Percentiles rank a stretch among this genome's conserved stretches.
These are phyloP conservation scores for Philotrypesis tridentata DNA, from an alignment of 1,140 invertebrate species.

Conservation along the genomic window DNA sequence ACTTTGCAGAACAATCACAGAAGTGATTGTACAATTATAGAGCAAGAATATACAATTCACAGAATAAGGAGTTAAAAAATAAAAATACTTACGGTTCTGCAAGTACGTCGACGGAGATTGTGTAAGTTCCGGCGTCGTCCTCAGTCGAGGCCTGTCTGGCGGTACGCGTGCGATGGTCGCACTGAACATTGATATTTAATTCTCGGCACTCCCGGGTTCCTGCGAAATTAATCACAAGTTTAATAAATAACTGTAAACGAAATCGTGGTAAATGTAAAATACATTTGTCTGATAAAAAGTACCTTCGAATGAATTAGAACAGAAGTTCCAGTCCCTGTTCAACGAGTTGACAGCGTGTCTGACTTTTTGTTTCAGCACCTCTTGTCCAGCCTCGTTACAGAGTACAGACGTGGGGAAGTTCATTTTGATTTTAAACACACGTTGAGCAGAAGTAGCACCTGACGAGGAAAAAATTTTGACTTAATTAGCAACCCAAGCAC, in stretches of 20 bases:
- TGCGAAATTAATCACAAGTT: constrained; percentile 45
- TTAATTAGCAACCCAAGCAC: not conserved
- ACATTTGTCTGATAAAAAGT: constrained; percentile 49
- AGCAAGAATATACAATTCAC: not conserved
- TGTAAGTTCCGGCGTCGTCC: constrained; percentile 84
- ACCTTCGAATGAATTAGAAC: constrained; percentile 90
- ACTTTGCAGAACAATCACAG: constrained; percentile 11
- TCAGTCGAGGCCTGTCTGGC: constrained; percentile 69
- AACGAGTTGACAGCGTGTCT: constrained; percentile 90
- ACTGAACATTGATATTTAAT: constrained; percentile 91
- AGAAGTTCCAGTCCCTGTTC: constrained; percentile 95
- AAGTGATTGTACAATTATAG: not conserved
- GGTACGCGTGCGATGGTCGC: constrained; percentile 81
- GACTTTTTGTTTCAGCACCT: constrained; percentile 90
- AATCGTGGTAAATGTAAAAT: not conserved
- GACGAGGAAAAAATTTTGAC: constrained; percentile 13
- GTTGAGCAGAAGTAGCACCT: constrained; percentile 88
- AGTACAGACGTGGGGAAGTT: constrained; percentile 94
- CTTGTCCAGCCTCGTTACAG: constrained; percentile 95
- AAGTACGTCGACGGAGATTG: constrained; percentile 85
- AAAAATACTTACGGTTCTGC: constrained; percentile 83
- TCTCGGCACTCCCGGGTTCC: constrained; percentile 87
- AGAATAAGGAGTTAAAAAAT: not conserved
- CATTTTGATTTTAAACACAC: constrained; percentile 94
- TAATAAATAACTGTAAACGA: not conserved